Evolutionary conservation across 2,797 vertebrate genomes (phyloP), one percentile per base, ranked within the genome.

Genomic region (Cuculus canorus): DNA sequence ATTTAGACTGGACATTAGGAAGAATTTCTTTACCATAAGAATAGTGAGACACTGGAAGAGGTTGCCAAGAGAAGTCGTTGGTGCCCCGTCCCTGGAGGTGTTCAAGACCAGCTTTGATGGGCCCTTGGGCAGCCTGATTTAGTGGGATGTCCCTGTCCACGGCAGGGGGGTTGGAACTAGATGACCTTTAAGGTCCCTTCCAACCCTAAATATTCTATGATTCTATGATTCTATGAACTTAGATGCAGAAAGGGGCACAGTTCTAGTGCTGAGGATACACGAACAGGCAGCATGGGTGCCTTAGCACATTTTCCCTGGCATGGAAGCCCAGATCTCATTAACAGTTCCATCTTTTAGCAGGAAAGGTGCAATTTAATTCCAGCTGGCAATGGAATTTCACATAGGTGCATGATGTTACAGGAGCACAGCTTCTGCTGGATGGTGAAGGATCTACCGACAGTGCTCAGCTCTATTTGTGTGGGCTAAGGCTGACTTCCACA

Each of bases 261-360:
- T 33, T 5, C 11, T 8, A 33, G 17, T 41, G 63, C 76, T 72
- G 64, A 61, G 68, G 43, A 27, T 32, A 10, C 0, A 14, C 1
- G 4, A 41, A 11, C 66, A 59, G 60, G 45, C 7, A 59, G 43
- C 50, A 21, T 0, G 0, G 7, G 7, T 4, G 2, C 28, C 56
- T 59, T 41, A 82, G 33, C 79, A 41, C 1, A 7, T 35, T 14
- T n/a, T 47, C 17, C 22, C 48, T 68, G 16, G 15, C 2, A 1
- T 50, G 43, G 21, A 61, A 87, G 9, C 32, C 53, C n/a, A 75
- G 33, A 76, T 4, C 18, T 64, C 43, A 39, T 22, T 8, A 37
- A 2, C 54, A 79, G 6, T 64, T 76, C 32, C 54, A 54, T 45
- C 25, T 52, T 82, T 41, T 22, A 81, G 43, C 64, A 86, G 33